Conservation (phyloP, 2,888 invertebrate genomes). For the Plebejus melissa region DNA sequence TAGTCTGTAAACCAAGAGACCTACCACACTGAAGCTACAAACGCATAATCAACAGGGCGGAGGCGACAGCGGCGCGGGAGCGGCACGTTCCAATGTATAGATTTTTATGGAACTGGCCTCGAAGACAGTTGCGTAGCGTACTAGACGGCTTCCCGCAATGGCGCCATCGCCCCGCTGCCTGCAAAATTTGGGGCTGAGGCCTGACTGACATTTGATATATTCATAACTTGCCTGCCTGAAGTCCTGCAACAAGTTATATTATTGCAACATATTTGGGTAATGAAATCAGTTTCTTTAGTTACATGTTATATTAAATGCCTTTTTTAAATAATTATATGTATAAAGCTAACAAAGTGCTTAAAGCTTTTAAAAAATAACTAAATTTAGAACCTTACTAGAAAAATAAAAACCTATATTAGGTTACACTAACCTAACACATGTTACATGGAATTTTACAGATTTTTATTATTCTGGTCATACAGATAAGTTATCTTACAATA, state of each 20-base stretch:
- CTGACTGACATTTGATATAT: too few relatives aligned
- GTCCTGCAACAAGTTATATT: background rate
- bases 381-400: background rate
- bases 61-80: too few relatives aligned
- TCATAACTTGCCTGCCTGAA: too few relatives aligned
- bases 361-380: background rate
- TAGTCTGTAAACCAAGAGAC: background rate
- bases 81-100: too few relatives aligned
- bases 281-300: background rate
- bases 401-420: conserved; percentile 5
- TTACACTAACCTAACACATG: background rate
- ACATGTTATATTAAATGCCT: conserved; percentile 2
- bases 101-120: too few relatives aligned
- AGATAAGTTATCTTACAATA: background rate
- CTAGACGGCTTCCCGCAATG: too few relatives aligned
- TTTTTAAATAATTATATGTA: background rate
- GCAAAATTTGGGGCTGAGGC: too few relatives aligned
- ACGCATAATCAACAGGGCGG: too few relatives aligned
- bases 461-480: conserved; percentile 9
- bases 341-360: conserved; percentile 18
- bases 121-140: too few relatives aligned
- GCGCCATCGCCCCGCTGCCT: too few relatives aligned
- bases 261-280: background rate
- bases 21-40: too few relatives aligned
- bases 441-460: background rate